Evolutionary conservation across 2,888 invertebrate species (phyloP).

Genomic region (Ctenicera cuprea): DNA sequence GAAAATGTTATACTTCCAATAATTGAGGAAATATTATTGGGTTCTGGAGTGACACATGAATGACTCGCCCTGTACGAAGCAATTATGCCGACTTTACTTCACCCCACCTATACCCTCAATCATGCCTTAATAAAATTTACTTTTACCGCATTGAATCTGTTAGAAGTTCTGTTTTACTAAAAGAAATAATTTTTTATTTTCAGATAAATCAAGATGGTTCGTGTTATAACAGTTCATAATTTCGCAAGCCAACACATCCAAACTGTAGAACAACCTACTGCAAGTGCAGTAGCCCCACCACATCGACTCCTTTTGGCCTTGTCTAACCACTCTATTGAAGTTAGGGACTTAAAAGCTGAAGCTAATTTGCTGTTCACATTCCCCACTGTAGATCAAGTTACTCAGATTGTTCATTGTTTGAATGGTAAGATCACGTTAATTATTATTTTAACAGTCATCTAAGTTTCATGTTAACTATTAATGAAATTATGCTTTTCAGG

Average conservation of each 20-base stretch:
- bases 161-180: too few species aligned
- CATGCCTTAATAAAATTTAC: too few species aligned
- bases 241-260: constrained; percentile 80
- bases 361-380: constrained; percentile 77
- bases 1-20: too few species aligned
- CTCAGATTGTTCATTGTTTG: constrained; percentile 80
- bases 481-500: too few species aligned
- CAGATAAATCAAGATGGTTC: constrained; percentile 75
- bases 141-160: too few species aligned
- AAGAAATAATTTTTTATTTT: constrained; percentile 7
- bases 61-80: too few species aligned
- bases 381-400: constrained; percentile 84
- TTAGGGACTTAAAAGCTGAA: constrained; percentile 74
- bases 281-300: constrained; percentile 77
- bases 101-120: too few species aligned
- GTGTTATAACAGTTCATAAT: constrained; percentile 82
- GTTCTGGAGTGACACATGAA: too few species aligned
- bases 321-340: constrained; percentile 78
- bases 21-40: too few species aligned
- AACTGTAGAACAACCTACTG: constrained; percentile 79
- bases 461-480: too few species aligned
- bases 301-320: constrained; percentile 78
- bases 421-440: constrained; percentile 73
- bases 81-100: too few species aligned
- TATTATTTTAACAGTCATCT: not conserved